Percentiles rank a stretch among this genome's conserved stretches.
These are phyloP conservation scores for Merodon equestris DNA, from an alignment of 2,888 invertebrate species.

Conservation along the genomic window DNA sequence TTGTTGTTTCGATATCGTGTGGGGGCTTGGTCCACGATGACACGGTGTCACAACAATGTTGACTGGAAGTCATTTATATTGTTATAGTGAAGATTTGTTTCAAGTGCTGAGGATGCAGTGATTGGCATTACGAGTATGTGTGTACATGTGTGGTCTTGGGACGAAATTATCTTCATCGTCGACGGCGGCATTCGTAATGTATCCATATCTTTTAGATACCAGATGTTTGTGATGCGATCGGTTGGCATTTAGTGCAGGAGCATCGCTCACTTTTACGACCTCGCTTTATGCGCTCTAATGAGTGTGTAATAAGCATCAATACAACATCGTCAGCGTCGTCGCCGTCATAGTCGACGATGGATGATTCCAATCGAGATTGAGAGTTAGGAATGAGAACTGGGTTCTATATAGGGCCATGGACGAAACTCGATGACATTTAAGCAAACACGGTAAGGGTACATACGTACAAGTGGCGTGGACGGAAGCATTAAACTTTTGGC, in stretches of 20 bases:
- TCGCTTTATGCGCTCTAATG: conserved; percentile 44
- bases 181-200: conserved; percentile 17
- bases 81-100: conserved; percentile 77
- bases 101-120: conserved; percentile 40
- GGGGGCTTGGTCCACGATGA: conserved; percentile 38
- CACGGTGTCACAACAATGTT: conserved; percentile 67
- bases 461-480: conserved; percentile 47
- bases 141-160: conserved; percentile 44
- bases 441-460: conserved; percentile 11
- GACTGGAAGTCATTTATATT: conserved; percentile 79
- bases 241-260: conserved; percentile 28
- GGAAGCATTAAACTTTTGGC: conserved; percentile 52
- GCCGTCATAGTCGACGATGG: not conserved
- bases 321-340: conserved; percentile 5
- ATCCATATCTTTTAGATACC: conserved; percentile 27
- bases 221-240: conserved; percentile 54
- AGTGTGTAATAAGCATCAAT: conserved; percentile 47
- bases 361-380: conserved; percentile 12
- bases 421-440: conserved; percentile 42
- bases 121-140: not conserved
- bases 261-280: conserved; percentile 57
- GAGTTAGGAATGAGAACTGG: not conserved
- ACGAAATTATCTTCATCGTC: conserved; percentile 26
- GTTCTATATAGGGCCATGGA: no score
- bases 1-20: conserved; percentile 26